A percentile compares a stretch with the other conserved stretches of the same genome.
Evolutionary conservation across 2,888 invertebrate genomes (phyloP).

Genomic region (Papilio gigon): DNA sequence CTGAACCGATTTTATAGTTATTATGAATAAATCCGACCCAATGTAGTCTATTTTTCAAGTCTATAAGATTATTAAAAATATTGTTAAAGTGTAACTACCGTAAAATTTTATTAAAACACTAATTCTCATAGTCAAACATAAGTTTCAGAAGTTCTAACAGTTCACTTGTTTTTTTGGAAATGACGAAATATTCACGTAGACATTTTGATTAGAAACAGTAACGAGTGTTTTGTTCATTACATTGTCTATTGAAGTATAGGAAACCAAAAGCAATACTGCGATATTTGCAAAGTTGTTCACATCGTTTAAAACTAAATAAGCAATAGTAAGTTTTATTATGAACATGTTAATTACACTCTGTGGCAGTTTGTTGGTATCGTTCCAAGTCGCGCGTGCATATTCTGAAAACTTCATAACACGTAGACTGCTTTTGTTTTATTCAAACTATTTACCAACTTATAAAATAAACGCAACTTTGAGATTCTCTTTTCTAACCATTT

Average conservation of each 20-base stretch:
- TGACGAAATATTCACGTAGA: no score
- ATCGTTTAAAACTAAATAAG: slow-evolving; percentile 21
- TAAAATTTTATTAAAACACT: neutral
- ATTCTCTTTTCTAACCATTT: no score
- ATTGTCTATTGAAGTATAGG: no score
- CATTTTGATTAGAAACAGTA: no score
- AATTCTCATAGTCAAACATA: no score
- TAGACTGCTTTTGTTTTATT: neutral
- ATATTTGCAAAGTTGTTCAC: slow-evolving; percentile 12
- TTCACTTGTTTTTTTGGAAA: no score
- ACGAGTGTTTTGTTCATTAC: no score
- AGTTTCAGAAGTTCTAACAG: no score
- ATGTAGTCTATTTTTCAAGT: neutral
- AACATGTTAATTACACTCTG: slow-evolving; percentile 73
- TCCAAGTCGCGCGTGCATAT: slow-evolving; percentile 60
- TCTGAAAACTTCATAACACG: slow-evolving; percentile 44
- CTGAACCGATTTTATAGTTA: neutral
- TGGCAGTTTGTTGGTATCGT: slow-evolving; percentile 64
- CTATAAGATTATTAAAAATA: neutral
- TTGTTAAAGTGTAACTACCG: neutral
- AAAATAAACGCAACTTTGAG: no score
- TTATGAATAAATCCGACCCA: neutral
- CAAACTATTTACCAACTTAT: neutral
- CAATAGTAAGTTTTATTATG: slow-evolving; percentile 57
- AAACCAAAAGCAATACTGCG: neutral